phyloP scores from a whole-genome alignment of 2,113 vertebrate species.

The Elephas maximus region DNA sequence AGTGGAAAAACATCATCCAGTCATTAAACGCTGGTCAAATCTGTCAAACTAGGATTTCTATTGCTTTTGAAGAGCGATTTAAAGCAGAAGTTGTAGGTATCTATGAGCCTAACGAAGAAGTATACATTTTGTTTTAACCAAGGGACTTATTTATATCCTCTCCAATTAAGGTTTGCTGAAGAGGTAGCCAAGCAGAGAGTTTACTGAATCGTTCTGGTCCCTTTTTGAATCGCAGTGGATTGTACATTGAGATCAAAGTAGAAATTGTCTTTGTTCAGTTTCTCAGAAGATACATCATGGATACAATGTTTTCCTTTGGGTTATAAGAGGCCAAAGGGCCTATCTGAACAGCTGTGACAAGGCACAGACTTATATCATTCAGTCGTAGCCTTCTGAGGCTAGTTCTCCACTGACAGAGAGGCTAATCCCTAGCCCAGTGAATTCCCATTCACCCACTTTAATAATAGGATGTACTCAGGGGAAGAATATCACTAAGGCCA shows the following conservation, averaged over 20 bases:
- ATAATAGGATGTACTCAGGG: not conserved
- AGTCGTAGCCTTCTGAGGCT: not conserved
- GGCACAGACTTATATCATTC: not conserved
- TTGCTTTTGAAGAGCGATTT: not conserved
- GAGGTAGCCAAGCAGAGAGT: fast-evolving
- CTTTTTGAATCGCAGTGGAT: too few relatives aligned
- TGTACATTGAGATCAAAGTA: too few relatives aligned
- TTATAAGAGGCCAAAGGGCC: not conserved
- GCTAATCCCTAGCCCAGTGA: not conserved
- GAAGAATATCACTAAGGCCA: not conserved
- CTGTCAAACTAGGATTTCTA: not conserved
- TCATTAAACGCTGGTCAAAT: not conserved
- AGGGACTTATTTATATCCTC: not conserved
- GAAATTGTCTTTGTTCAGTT: not conserved
- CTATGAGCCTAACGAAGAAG: not conserved
- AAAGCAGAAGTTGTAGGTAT: not conserved
- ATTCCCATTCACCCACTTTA: not conserved
- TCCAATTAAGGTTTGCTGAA: not conserved
- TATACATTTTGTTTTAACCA: not conserved
- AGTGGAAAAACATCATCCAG: not conserved
- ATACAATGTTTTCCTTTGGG: fast-evolving
- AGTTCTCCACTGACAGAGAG: not conserved
- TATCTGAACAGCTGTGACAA: not conserved
- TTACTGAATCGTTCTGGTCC: not conserved
- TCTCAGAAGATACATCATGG: not conserved